Conservation (phyloP, 2,888 invertebrate species). For the Rotaria macrura region DNA sequence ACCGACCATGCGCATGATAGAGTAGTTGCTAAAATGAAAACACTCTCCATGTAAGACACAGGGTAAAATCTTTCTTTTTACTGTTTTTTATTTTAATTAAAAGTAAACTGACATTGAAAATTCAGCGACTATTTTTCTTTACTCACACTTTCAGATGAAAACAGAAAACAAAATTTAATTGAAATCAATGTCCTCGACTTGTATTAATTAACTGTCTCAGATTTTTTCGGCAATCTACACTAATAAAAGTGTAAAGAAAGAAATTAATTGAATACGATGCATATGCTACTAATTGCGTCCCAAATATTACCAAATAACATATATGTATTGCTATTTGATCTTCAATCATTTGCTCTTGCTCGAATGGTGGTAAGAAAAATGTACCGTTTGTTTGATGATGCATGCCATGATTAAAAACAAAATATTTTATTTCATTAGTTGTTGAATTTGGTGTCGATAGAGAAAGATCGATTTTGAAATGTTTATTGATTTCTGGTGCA, state of each 20-base stretch:
- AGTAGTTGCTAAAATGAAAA: too few species aligned
- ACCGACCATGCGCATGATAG: too few species aligned
- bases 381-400: too few species aligned
- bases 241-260: background rate
- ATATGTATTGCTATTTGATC: background rate
- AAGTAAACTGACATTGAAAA: too few species aligned
- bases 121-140: too few species aligned
- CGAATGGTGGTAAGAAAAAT: background rate
- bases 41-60: too few species aligned
- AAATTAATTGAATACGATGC: background rate
- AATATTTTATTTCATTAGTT: background rate
- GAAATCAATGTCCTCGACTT: background rate
- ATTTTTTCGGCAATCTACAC: background rate
- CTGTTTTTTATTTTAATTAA: too few species aligned
- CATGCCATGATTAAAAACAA: background rate
- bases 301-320: background rate
- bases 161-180: background rate
- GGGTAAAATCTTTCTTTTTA: too few species aligned
- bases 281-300: background rate
- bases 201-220: background rate
- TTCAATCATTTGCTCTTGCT: background rate
- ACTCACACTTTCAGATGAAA: too few species aligned
- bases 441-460: too few species aligned
- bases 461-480: too few species aligned
- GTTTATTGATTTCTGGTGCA: background rate